Conservation (phyloP, 2,888 invertebrate species). For the Drosophila bunnanda region DNA sequence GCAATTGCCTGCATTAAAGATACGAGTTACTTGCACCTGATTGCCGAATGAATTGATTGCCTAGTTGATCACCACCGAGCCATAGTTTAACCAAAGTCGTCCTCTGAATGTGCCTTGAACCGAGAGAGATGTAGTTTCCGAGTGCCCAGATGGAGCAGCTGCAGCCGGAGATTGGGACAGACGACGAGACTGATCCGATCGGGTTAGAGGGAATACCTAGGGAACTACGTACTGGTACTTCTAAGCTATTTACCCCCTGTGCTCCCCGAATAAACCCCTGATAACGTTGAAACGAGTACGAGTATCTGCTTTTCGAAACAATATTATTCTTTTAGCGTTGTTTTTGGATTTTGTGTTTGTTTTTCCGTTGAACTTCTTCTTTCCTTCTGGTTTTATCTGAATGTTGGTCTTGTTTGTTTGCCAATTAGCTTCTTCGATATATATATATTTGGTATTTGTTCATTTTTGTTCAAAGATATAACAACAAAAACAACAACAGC, state of each 20-base stretch:
- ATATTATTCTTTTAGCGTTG: conserved; percentile 40
- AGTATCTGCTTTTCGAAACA: conserved; percentile 43
- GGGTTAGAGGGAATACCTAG: conserved; percentile 14
- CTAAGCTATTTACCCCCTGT: conserved; percentile 7
- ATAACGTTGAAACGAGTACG: conserved; percentile 34
- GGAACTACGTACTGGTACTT: conserved; percentile 22
- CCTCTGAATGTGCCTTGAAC: conserved; percentile 35
- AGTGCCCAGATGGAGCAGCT: conserved; percentile 21
- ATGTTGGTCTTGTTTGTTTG: conserved; percentile 76
- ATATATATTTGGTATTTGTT: conserved; percentile 47
- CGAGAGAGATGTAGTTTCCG: conserved; percentile 12
- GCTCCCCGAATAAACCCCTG: neutral
- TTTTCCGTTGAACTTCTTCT: conserved; percentile 26
- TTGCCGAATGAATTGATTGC: conserved; percentile 68
- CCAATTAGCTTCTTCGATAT: conserved; percentile 60
- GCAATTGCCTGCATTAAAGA: conserved; percentile 60
- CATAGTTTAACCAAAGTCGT: conserved; percentile 33
- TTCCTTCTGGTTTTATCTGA: conserved; percentile 61
- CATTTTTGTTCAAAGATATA: conserved; percentile 66
- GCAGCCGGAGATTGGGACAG: conserved; percentile 9
- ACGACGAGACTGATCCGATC: conserved; percentile 8
- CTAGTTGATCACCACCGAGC: conserved; percentile 60
- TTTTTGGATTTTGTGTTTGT: conserved; percentile 27
- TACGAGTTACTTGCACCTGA: conserved; percentile 69
- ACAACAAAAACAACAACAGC: conserved; percentile 77